phyloP scores from a whole-genome alignment of 2,797 vertebrate genomes.

The Molothrus ater region DNA sequence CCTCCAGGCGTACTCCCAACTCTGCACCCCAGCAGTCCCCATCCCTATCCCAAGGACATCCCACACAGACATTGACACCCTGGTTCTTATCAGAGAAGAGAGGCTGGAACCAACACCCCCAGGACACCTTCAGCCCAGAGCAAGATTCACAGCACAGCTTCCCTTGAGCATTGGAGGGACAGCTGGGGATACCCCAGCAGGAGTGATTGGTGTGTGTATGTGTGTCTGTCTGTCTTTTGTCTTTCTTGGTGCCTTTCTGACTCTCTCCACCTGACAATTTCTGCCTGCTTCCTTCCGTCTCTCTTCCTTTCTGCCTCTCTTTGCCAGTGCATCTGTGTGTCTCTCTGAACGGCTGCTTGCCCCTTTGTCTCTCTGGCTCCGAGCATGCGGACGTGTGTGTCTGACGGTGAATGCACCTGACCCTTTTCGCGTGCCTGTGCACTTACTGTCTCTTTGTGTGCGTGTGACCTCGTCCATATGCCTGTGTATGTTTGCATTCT shows the following conservation, averaged over 20 bases:
- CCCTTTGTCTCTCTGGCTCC: not conserved
- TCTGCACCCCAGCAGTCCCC: not conserved
- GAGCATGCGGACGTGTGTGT: rapidly evolving
- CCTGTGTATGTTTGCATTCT: not conserved
- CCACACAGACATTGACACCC: not conserved
- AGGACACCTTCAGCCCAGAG: not conserved
- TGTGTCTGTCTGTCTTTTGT: not conserved
- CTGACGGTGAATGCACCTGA: not conserved
- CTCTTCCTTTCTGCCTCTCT: not conserved
- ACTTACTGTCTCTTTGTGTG: not conserved
- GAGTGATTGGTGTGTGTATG: not conserved
- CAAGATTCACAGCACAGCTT: rapidly evolving
- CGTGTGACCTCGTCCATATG: not conserved
- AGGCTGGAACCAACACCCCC: rapidly evolving
- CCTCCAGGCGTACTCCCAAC: not conserved
- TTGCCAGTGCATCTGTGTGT: not conserved
- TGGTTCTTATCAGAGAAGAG: not conserved
- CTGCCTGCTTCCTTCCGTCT: not conserved
- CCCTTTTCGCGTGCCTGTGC: not conserved
- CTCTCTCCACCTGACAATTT: not conserved
- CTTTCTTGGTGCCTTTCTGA: not conserved
- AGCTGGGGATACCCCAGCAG: not conserved
- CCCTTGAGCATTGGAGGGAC: not conserved
- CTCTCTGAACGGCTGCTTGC: not conserved
- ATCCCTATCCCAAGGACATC: rapidly evolving